Evolutionary conservation across 2,113 vertebrate species (phyloP), one percentile per base, ranked within the genome.

Genomic region (Pogona vitticeps): DNA sequence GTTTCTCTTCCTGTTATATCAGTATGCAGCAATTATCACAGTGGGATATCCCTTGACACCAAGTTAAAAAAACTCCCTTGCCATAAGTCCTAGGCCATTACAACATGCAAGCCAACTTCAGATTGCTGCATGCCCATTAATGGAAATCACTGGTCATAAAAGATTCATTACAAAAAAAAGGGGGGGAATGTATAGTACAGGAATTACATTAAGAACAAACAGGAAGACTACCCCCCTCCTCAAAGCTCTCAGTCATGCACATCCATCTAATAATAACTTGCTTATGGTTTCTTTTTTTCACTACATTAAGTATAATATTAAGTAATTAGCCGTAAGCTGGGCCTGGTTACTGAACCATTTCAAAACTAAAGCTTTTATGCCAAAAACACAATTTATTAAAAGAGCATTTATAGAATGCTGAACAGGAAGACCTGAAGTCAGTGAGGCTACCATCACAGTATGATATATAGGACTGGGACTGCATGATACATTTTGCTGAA

Each of bases 1-100:
- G 82, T 92, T 96, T 89, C 84, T 91, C 92, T 93, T 95, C 89
- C 92, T 90, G 94, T 93, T 92, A 90, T 88, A 93, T 92, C 93
- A 92, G 94, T 95, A 96, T 95, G 95, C 91, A 95, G 89, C 26
- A 90, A 91, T 85, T 91, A 91, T 93, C 95, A 93, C 91, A 86
- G 78, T 91, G 81, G 88, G 86, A 91, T 93, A 95, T 90, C 93
- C 93, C 93, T 91, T 93, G 94, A 95, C 91, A 95, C 91, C 87
- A 88, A 91, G 93, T 94, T 82, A 1, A 56, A 68, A 42, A 15
- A 56, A 56, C 52, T 88, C 88, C 91, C 83, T 77, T 92, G 76
- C 93, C 92, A 82, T 59, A 91, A 83, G 10, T 67, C 80, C 40
- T 81, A 67, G 76, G 87, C 1, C 79, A 83, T 84, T 77, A 80